Evolutionary conservation across 2,797 vertebrate species (phyloP), one percentile per base, ranked within the genome.

Genomic region (Sebastes iracundus): DNA sequence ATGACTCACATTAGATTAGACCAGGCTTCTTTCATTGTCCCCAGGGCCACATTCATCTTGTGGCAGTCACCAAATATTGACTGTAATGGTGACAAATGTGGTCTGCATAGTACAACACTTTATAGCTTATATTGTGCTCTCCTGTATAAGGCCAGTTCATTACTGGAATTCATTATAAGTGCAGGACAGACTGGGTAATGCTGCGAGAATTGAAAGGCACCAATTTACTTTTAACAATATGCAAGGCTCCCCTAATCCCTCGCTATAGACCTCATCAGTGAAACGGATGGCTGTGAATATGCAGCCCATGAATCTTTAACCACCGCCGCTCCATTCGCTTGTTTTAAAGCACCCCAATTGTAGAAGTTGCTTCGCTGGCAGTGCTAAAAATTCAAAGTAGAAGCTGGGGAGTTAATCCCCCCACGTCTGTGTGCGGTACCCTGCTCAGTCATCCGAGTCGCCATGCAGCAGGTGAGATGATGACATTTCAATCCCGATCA

Each of bases 161-260:
- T 90, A 90, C 87, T 87, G 81, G 82, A 81, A 83, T 90, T 90
- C 90, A 91, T 91, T 90, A 93, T 80, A 66, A 22, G 86, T 66
- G 82, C 89, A 81, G 90, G 88, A 92, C 87, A 70, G 88, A 73
- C 83, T 28, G 79, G 84, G 64, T 75, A 79, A 89, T 82, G 72
- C 88, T 80, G 87, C 56, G 16, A 79, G 80, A 86, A 87, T 84
- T 92, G 85, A 93, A 90, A 92, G 86, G 83, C 74, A 75, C 84
- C 91, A 92, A 90, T 91, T 93, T 93, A 86, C 86, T 87, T 89
- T 86, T 85, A 90, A 91, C 91, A 87, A 87, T 86, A 90, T 92
- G 85, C 87, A 83, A 80, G 79, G 75, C 75, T 75, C 80, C 79
- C 71, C 32, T 86, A 88, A 90, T 91, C 91, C 88, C 88, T 78